These are phyloP conservation scores for Cinara cedri DNA, from an alignment of 2,888 invertebrate genomes.

Conservation along the genomic window DNA sequence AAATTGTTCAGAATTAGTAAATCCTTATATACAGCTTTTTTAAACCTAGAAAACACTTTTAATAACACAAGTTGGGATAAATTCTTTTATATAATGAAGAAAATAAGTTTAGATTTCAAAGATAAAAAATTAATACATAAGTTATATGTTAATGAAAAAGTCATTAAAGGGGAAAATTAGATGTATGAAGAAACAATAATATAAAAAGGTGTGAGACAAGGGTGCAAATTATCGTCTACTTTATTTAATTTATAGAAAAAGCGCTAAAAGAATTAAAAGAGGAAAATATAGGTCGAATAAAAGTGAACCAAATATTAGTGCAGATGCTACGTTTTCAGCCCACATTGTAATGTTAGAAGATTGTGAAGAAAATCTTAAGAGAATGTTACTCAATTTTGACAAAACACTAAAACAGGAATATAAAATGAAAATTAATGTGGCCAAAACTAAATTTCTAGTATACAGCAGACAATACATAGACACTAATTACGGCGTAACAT, in stretches of 20 bases:
- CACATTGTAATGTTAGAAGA: not conserved
- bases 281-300: not conserved
- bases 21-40: not conserved
- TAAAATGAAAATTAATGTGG: not conserved
- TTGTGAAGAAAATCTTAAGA: not conserved
- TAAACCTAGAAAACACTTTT: conserved; percentile 11
- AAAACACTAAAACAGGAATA: not conserved
- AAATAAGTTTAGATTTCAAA: no score
- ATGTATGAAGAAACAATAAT: not conserved
- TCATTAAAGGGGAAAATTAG: not conserved
- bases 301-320: not conserved
- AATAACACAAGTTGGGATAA: no score
- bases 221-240: no score
- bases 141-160: conserved; percentile 13
- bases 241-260: no score
- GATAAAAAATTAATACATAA: no score
- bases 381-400: no score
- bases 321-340: not conserved
- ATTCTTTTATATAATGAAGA: no score
- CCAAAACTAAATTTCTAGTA: conserved; percentile 14
- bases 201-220: not conserved
- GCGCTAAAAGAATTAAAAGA: not conserved
- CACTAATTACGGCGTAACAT: no score
- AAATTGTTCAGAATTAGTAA: conserved; percentile 33
- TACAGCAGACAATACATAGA: not conserved